Evolutionary conservation across 2,888 invertebrate species (phyloP).

Genomic region (Thysanoteuthis rhombus): DNA sequence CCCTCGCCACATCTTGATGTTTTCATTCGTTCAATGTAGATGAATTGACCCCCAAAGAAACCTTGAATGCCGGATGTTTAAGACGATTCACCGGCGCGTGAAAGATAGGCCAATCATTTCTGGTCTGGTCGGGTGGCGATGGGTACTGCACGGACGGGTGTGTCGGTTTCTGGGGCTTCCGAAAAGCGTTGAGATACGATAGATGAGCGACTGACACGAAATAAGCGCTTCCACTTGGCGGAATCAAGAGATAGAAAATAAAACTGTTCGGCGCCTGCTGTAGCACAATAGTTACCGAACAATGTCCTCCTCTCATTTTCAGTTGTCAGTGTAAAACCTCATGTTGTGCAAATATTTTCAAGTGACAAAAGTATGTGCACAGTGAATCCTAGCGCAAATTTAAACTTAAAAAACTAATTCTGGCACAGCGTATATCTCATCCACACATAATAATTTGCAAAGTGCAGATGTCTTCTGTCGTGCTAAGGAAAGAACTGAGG

Average conservation of each 20-base stretch:
- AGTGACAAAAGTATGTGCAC: too few species aligned
- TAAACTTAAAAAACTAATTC: too few species aligned
- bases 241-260: not conserved
- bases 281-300: not conserved
- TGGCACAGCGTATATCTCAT: too few species aligned
- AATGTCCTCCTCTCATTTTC: too few species aligned
- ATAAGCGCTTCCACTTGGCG: not conserved
- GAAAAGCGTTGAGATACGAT: not conserved
- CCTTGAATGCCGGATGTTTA: not conserved
- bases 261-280: not conserved
- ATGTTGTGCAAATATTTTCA: too few species aligned
- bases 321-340: too few species aligned
- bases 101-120: slow-evolving; percentile 12
- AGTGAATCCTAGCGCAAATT: too few species aligned
- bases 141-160: too few species aligned
- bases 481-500: too few species aligned
- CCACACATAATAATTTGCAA: too few species aligned
- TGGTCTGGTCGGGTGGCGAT: not conserved
- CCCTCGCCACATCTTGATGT: not conserved
- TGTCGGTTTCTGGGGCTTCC: too few species aligned
- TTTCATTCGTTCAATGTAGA: not conserved
- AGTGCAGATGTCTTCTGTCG: too few species aligned
- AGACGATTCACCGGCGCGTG: not conserved
- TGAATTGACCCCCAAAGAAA: not conserved
- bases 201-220: not conserved